Evolutionary conservation across 2,113 vertebrate genomes (phyloP).

Genomic region (Tachuris rubrigastra): DNA sequence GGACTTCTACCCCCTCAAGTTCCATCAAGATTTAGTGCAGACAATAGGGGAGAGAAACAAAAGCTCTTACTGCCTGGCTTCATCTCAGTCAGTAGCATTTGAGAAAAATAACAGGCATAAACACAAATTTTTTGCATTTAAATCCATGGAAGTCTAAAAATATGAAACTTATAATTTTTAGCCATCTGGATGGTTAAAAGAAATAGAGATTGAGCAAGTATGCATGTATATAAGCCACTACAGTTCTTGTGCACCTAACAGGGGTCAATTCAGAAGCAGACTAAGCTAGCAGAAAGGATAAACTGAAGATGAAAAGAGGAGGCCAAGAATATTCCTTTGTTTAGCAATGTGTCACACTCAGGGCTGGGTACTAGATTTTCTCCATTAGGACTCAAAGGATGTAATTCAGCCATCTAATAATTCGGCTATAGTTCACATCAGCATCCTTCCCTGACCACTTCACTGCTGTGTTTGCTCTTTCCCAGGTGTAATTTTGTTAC

Average conservation of each 20-base stretch:
- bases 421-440: rapidly evolving
- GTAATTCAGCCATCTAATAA: not conserved
- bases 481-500: not conserved
- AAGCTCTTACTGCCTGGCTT: not conserved
- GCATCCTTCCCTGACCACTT: not conserved
- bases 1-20: not conserved
- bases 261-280: not conserved
- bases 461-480: not conserved
- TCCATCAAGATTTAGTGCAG: not conserved
- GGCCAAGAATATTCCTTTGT: not conserved
- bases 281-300: not conserved
- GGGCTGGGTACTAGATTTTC: not conserved
- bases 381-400: not conserved
- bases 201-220: not conserved
- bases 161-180: not conserved
- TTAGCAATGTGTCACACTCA: not conserved
- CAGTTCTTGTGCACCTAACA: not conserved
- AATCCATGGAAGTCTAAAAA: not conserved
- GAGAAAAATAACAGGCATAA: not conserved
- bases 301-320: not conserved
- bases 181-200: not conserved
- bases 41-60: not conserved
- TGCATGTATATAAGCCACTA: rapidly evolving
- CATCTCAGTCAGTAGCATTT: not conserved
- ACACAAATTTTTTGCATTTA: not conserved